Evolutionary conservation across 2,888 invertebrate species (phyloP).

Genomic region (Platycheirus albimanus): DNA sequence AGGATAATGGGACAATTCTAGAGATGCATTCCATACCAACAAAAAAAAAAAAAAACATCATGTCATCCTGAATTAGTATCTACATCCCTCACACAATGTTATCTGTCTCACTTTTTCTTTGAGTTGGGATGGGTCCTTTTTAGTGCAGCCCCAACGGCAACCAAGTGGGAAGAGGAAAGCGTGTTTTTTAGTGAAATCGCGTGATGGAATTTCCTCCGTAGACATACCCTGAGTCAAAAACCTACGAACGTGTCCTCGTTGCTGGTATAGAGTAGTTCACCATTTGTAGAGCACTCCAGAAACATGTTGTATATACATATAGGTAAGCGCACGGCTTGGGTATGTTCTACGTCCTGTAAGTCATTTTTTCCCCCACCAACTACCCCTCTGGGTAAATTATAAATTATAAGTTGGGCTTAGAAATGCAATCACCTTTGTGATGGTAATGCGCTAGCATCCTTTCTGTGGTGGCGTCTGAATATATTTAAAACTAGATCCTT

Average conservation of each 20-base stretch:
- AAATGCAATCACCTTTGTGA: slow-evolving; percentile 61
- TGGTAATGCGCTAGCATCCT: slow-evolving; percentile 62
- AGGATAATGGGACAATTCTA: not conserved
- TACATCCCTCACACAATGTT: not conserved
- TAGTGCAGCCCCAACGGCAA: not conserved
- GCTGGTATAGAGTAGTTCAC: slow-evolving; percentile 15
- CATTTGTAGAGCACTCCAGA: slow-evolving; percentile 21
- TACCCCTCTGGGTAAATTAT: slow-evolving; percentile 36
- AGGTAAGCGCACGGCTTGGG: too few relatives aligned
- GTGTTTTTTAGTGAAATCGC: slow-evolving; percentile 2
- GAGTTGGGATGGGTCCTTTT: not conserved
- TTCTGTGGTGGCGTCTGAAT: slow-evolving; percentile 31
- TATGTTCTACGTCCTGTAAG: too few relatives aligned
- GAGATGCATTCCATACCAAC: not conserved
- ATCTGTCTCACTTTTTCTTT: not conserved
- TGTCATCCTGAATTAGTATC: slow-evolving; percentile 29
- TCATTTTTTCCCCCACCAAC: not conserved
- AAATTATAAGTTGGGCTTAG: slow-evolving; percentile 58
- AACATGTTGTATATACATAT: not conserved
- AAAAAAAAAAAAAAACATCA: too few relatives aligned
- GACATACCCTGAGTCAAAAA: not conserved
- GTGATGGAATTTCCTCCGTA: slow-evolving; percentile 15
- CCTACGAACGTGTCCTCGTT: slow-evolving; percentile 25
- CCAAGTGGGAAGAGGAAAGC: not conserved
- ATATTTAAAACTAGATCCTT: slow-evolving; percentile 51